Base-by-base conservation (phyloP, 2,113 vertebrate species). In the Mobula hypostoma region DNA sequence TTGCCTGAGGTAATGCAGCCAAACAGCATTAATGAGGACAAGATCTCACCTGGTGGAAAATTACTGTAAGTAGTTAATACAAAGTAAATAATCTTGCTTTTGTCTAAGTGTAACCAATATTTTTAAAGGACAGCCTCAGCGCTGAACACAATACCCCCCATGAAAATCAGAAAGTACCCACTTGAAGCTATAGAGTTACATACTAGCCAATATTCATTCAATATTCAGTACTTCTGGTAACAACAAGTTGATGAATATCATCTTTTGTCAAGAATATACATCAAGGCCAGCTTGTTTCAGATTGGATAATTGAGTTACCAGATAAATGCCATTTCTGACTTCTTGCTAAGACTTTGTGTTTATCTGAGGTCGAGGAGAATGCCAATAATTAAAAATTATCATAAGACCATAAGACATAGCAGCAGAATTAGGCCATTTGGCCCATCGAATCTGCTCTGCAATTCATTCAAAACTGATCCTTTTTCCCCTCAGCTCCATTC, bases 1-100 rank as follows among this genome's bases (percentile, higher is more conserved):
- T 56, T 93, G 61, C 36, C 48, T 68, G 91, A 93, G 68, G 40
- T 93, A 48, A 93, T 93, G 8, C 36, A 56, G 68, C 91, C 68
- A 93, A 93, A 74, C 70, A 74, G 15, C 5, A 76, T 68, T 90
- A 90, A 90, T 90, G 61, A 90, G 61, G 85, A 66, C n/a, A 90
- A 9, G 85, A 90, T 72, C 68, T 74, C 40, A 40, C 72, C 70
- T 93, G 91, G 9, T 93, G 90, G 90, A 70, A 93, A 72, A 40
- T 72, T 15, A 76, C 8, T 76, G 9, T 12, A 48, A 74, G 9
- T 29, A 56, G 19, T 48, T 48, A 93, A 93, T 72, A 93, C 19
- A 40, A 76, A 76, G 66, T 74, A 93, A 91, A 91, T 66, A 90
- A 91, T 21, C 63, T 66, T 91, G 32, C 36, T 68, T 91, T 91